Percentiles rank a stretch among this genome's conserved stretches.
Evolutionary conservation across 1,140 invertebrate species (phyloP).

Genomic region (Trinorchestia longiramus): DNA sequence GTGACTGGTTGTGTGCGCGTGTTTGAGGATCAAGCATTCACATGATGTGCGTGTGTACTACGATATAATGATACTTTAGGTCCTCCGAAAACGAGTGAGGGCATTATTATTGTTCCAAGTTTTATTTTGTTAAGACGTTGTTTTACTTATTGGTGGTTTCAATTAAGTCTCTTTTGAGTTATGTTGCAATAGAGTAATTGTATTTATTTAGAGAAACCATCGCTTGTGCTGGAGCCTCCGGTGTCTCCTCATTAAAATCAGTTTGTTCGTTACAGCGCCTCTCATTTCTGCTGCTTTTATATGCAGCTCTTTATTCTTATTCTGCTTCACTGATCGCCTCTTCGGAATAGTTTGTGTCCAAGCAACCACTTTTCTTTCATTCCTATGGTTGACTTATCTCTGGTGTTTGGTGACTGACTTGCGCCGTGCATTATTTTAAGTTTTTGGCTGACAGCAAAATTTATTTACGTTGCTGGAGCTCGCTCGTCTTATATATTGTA

Average conservation of each 20-base stretch:
- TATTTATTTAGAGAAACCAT: constrained; percentile 9
- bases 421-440: not conserved
- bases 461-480: constrained; percentile 22
- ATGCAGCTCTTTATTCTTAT: not conserved
- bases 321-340: not conserved
- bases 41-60: not conserved
- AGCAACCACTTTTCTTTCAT: not conserved
- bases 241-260: not conserved
- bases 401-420: not conserved
- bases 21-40: not conserved
- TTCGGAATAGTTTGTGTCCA: not conserved
- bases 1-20: not conserved
- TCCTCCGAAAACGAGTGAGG: not conserved
- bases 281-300: not conserved
- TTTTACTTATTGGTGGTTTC: not conserved
- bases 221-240: not conserved
- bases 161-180: constrained; percentile 1
- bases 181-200: not conserved
- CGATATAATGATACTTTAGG: not conserved
- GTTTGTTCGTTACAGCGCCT: not conserved
- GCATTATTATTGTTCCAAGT: constrained; percentile 35
- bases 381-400: not conserved
- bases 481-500: constrained; percentile 10
- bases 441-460: not conserved
- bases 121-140: constrained; percentile 12